Percentiles rank a stretch among this genome's conserved stretches.
Conservation (phyloP, 2,113 vertebrate species). For the Alligator sinensis region DNA sequence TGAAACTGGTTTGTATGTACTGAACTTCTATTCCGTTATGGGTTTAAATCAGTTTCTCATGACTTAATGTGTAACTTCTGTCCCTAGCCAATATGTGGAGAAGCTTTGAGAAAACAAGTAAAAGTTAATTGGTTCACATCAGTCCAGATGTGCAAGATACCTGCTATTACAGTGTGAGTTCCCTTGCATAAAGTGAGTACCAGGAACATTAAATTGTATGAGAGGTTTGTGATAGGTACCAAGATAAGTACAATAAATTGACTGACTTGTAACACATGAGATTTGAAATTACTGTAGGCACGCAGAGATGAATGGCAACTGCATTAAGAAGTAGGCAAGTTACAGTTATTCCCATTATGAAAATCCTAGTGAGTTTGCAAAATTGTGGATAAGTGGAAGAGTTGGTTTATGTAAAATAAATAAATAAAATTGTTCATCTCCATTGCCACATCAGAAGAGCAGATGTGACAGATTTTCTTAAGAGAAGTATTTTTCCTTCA, state of each 20-base stretch:
- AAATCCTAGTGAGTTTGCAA: neutral
- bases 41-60: too few species aligned
- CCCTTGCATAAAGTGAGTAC: neutral
- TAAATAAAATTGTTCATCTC: neutral
- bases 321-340: neutral
- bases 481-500: conserved; percentile 25
- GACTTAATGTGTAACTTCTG: too few species aligned
- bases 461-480: conserved; percentile 28
- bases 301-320: neutral
- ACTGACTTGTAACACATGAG: neutral
- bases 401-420: neutral
- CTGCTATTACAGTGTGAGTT: neutral
- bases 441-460: neutral
- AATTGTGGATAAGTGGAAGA: neutral
- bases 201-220: neutral
- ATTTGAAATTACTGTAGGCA: neutral
- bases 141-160: neutral
- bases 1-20: too few species aligned
- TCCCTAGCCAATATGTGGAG: neutral
- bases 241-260: neutral
- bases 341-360: neutral
- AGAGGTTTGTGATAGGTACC: neutral
- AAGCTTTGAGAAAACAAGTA: conserved; percentile 14
- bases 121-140: neutral
- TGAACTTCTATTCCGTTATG: too few species aligned